These are phyloP conservation scores for Perodicticus potto DNA, from an alignment of 2,797 vertebrate species.

Conservation along the genomic window DNA sequence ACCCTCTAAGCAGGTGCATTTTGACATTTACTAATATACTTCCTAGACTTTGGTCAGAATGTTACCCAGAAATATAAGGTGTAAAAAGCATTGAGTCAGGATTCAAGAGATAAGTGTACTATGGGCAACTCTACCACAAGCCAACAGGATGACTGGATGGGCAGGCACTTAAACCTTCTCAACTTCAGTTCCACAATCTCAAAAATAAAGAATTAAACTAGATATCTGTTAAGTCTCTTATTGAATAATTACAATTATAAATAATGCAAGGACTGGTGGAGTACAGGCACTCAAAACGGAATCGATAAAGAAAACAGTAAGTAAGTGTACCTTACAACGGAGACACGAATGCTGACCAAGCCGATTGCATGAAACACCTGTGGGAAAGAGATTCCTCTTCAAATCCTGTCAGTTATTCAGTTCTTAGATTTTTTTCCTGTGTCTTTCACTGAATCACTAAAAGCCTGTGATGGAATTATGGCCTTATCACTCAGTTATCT, in stretches of 20 bases:
- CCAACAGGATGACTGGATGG: background rate
- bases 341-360: conserved; percentile 98
- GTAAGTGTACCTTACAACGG: conserved; percentile 94
- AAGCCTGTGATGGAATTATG: background rate
- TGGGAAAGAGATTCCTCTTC: conserved; percentile 1
- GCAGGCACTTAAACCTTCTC: background rate
- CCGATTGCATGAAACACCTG: conserved; percentile 97
- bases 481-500: background rate
- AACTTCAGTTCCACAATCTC: background rate
- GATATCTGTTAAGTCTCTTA: background rate
- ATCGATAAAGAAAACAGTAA: background rate
- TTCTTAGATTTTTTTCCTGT: background rate
- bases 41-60: background rate
- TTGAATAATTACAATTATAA: background rate
- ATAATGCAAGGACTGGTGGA: background rate
- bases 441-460: background rate
- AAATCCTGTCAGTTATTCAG: background rate
- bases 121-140: background rate
- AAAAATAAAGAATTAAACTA: background rate
- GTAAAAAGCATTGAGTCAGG: background rate
- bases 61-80: background rate
- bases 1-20: background rate
- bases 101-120: background rate
- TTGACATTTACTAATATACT: background rate
- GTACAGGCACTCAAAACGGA: background rate